These are phyloP conservation scores for Rhodinocichla rosea DNA, from an alignment of 2,113 vertebrate species.

Conservation along the genomic window DNA sequence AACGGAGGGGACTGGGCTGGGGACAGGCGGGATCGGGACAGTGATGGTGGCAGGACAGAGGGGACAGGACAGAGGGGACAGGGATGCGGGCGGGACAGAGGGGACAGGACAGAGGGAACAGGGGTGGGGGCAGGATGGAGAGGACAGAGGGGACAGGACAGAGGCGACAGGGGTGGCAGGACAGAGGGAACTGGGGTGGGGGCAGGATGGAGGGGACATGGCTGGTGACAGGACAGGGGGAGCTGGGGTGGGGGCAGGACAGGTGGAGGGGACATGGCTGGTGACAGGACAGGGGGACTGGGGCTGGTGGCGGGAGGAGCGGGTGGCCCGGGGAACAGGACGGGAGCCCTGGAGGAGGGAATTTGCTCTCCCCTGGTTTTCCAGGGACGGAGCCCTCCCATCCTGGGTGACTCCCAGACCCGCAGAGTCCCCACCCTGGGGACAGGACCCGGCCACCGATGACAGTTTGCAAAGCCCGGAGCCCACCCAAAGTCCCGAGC, in stretches of 20 bases:
- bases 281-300: background rate
- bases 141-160: too few relatives aligned
- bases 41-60: too few relatives aligned
- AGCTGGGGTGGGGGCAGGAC: background rate
- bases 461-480: too few relatives aligned
- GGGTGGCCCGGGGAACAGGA: accelerated
- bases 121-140: background rate
- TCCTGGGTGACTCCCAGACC: accelerated
- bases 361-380: accelerated
- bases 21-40: too few relatives aligned
- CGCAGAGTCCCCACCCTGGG: background rate
- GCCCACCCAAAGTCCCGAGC: background rate
- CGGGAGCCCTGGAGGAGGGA: background rate
- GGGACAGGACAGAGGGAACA: background rate
- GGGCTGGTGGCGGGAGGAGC: background rate
- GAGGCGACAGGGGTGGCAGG: background rate
- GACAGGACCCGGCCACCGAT: accelerated
- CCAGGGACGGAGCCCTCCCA: background rate
- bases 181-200: background rate
- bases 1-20: background rate
- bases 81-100: too few relatives aligned
- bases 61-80: too few relatives aligned
- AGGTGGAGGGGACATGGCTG: background rate
- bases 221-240: background rate
- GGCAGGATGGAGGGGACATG: background rate